phyloP scores from a whole-genome alignment of 2,888 invertebrate genomes.

The Smittia sp. region DNA sequence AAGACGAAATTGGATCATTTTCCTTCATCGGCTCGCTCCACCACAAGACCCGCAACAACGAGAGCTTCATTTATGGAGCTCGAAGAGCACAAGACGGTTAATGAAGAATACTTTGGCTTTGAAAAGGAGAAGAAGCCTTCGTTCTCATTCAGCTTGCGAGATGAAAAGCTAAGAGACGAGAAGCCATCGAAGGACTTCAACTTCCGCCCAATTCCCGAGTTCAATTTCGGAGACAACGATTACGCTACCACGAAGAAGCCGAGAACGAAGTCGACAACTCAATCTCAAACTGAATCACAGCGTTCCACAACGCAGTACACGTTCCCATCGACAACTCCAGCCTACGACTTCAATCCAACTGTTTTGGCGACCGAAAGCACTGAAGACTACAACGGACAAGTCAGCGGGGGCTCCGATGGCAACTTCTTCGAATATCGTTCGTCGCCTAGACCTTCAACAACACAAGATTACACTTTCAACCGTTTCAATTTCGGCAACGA shows the following conservation, averaged over 20 bases:
- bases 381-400: constrained; percentile 10
- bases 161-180: not conserved
- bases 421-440: constrained; percentile 13
- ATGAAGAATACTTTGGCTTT: constrained; percentile 50
- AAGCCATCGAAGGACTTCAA: constrained; percentile 28
- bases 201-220: constrained; percentile 32
- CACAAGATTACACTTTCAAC: not conserved
- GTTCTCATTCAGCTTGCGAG: constrained; percentile 26
- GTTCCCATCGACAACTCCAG: constrained; percentile 42
- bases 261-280: constrained; percentile 7
- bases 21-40: not conserved
- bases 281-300: constrained; percentile 1
- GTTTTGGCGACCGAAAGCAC: constrained; percentile 38
- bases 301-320: constrained; percentile 38
- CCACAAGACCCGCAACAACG: not conserved
- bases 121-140: constrained; percentile 44
- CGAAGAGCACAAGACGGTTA: constrained; percentile 44
- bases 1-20: constrained; percentile 1
- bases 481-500: constrained; percentile 8
- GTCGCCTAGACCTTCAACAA: constrained; percentile 2
- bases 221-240: constrained; percentile 22
- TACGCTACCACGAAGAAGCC: constrained; percentile 17
- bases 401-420: not conserved
- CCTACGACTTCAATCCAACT: constrained; percentile 41
- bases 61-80: constrained; percentile 1